These are phyloP conservation scores for Dendrolimus houi DNA, from an alignment of 2,888 invertebrate genomes.

Conservation along the genomic window DNA sequence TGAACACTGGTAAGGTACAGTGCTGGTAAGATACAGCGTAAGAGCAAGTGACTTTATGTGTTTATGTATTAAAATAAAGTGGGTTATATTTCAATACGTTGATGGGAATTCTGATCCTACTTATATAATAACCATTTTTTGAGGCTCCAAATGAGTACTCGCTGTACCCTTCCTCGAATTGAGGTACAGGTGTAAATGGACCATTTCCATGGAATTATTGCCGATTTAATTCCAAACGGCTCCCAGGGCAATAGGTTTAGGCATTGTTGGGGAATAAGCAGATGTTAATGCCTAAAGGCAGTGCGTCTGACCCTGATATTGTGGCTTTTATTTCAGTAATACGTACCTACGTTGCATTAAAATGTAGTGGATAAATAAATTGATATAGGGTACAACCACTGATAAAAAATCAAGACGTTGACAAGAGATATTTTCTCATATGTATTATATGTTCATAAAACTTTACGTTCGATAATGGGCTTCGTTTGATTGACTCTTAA, in stretches of 20 bases:
- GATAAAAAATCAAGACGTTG: too few relatives aligned
- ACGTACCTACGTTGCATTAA: too few relatives aligned
- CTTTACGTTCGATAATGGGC: too few relatives aligned
- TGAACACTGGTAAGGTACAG: too few relatives aligned
- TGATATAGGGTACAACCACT: too few relatives aligned
- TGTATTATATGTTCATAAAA: too few relatives aligned
- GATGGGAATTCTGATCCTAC: background rate
- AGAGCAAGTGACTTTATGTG: too few relatives aligned
- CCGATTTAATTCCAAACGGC: slow-evolving; percentile 30
- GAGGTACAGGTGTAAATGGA: slow-evolving; percentile 31
- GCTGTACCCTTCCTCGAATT: slow-evolving; percentile 6
- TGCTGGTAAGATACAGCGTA: too few relatives aligned
- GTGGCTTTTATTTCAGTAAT: background rate
- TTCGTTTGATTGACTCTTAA: too few relatives aligned
- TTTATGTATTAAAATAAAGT: too few relatives aligned
- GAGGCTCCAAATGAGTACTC: background rate
- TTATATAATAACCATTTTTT: background rate
- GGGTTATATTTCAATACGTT: background rate
- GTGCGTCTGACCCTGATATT: background rate
- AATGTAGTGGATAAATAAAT: too few relatives aligned
- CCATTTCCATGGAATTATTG: slow-evolving; percentile 35
- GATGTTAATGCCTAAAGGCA: background rate
- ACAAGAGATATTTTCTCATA: too few relatives aligned
- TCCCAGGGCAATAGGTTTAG: slow-evolving; percentile 25
- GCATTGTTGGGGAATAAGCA: background rate